Base-by-base conservation (phyloP, 2,888 invertebrate genomes). In the Hypselothyrea guttata region DNA sequence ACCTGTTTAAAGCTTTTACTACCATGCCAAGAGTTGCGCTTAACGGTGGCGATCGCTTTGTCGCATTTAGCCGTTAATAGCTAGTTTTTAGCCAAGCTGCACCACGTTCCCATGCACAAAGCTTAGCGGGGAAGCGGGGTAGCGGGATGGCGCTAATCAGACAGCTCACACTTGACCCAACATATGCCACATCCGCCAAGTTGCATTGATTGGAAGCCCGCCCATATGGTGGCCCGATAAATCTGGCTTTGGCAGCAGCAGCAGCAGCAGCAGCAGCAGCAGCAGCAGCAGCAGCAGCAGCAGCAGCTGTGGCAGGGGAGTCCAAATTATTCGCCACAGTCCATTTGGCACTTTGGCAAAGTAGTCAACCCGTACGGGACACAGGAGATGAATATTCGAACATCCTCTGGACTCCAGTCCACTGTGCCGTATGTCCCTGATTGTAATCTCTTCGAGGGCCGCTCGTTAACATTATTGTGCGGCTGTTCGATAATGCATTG, bases 401-500 rank as follows among this genome's bases (percentile, higher is more conserved):
- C 51, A 71, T 69, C 69, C 71, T 71, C 71, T 67, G 47, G 58
- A 57, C 64, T 53, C 9, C n/a, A n/a, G 5, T 9, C 66, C 41
- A 40, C 47, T 34, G 51, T 53, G 85, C 85, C 85, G 85, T 85
- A 72, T 85, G 81, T 83, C 81, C 78, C 84, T 81, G 81, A 81
- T 81, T 79, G 76, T 83, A 85, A 81, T 81, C 81, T 68, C 35
- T 42, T 35, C 41, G 52, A 68, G 69, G 61, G 67, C 71, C 53
- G 82, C 85, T 81, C 84, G 81, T 81, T 81, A 85, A 78, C 86
- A 81, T 76, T 81, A 76, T 81, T 79, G 73, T 68, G 67, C 62
- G 75, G 54, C 49, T 37, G 42, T 52, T 41, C 40, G 49, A 66
- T 70, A 66, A 71, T 69, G 75, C 66, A 82, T 79, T 75, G 77